Percentiles rank a stretch among this genome's conserved stretches.
Evolutionary conservation across 1,140 invertebrate species (phyloP).

Genomic region (Druon quercuslanigerum): DNA sequence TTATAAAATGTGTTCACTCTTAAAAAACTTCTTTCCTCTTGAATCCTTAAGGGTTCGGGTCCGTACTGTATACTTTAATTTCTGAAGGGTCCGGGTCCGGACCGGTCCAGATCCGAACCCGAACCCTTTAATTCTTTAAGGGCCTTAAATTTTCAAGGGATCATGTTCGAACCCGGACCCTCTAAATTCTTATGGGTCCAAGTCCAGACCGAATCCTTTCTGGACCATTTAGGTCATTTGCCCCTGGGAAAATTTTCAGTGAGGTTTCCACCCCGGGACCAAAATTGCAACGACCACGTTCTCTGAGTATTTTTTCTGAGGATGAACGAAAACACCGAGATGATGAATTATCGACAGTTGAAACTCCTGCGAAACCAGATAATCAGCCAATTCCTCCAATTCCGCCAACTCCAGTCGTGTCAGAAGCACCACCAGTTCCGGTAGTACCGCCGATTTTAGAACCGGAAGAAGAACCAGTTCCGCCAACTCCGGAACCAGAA

Average conservation of each 20-base stretch:
- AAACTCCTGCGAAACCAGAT: constrained; percentile 65
- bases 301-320: constrained; percentile 72
- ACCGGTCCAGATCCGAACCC: too few relatives aligned
- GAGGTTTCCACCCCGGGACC: constrained; percentile 48
- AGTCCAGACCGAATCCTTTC: too few relatives aligned
- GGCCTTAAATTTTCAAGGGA: too few relatives aligned
- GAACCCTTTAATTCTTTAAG: too few relatives aligned
- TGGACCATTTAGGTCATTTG: background rate
- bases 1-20: too few relatives aligned
- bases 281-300: constrained; percentile 75
- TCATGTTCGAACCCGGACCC: too few relatives aligned
- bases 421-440: constrained; percentile 30
- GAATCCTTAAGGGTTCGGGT: too few relatives aligned
- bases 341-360: constrained; percentile 62
- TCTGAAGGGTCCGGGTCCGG: too few relatives aligned
- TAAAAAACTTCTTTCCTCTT: too few relatives aligned
- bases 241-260: constrained; percentile 49
- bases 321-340: constrained; percentile 64
- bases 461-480: constrained; percentile 19
- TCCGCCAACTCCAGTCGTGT: constrained; percentile 4
- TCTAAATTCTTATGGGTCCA: too few relatives aligned
- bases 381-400: constrained; percentile 42
- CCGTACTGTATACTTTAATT: too few relatives aligned
- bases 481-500: constrained; percentile 30
- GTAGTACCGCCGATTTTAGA: constrained; percentile 16